Percentiles rank a stretch among this genome's conserved stretches.
These are phyloP conservation scores for Ooceraea biroi DNA, from an alignment of 1,140 invertebrate genomes.

Conservation along the genomic window DNA sequence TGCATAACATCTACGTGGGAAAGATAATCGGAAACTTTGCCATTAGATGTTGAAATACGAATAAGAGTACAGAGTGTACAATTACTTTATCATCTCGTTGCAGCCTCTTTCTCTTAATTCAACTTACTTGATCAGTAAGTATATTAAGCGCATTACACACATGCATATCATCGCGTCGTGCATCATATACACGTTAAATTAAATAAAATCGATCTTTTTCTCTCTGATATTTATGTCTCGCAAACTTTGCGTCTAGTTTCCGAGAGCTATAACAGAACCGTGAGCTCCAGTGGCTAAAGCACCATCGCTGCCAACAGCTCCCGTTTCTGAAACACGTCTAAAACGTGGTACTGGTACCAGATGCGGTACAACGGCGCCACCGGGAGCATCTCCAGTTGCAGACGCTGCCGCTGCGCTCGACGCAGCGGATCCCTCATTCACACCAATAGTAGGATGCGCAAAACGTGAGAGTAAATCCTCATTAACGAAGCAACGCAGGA, in stretches of 20 bases:
- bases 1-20: background rate
- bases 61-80: no score
- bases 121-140: constrained; percentile 8
- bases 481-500: background rate
- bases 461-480: background rate
- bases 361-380: background rate
- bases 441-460: background rate
- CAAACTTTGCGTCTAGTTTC: background rate
- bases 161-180: background rate
- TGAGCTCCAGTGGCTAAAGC: background rate
- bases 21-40: background rate
- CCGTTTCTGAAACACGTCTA: background rate
- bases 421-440: no score
- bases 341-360: no score
- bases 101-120: background rate
- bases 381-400: background rate
- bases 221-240: background rate
- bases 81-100: no score
- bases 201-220: background rate
- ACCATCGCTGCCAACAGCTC: background rate
- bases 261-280: background rate
- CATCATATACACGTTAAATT: constrained; percentile 6
- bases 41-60: no score
- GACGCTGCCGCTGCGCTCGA: background rate
- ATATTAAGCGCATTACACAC: constrained; percentile 5